Evolutionary conservation across 2,888 invertebrate species (phyloP), one percentile per base, ranked within the genome.

Genomic region (Sisyra nigra): DNA sequence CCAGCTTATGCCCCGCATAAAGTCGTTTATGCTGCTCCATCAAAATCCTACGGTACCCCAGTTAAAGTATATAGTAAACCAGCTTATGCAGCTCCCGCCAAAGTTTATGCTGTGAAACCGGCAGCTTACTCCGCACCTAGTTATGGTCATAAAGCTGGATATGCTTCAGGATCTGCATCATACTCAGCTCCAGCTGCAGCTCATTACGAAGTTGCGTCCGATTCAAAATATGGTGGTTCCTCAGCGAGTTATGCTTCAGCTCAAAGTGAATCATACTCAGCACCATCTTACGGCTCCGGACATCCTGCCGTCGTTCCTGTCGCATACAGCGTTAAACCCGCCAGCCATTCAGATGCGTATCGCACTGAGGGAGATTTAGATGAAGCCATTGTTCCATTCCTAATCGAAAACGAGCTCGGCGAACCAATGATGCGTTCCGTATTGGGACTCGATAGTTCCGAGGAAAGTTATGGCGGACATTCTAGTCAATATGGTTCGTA

Each of bases 221-320:
- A 24, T 2, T 13, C 13, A n/a, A 46, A 48, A 34, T 35, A 44
- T 29, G 40, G 41, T 15, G 18, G 42, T 7, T 38, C 47, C 37
- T 34, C 44, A 29, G 24, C 40, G 14, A 17, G 32, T 6, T 31
- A 40, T 17, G 10, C 11, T 31, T n/a, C 14, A 11, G 14, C 35
- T 11, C 35, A n/a, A 36, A 31, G 30, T 31, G 41, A 40, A 32
- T 38, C 24, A n/a, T 34, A 41, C 35, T 15, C 44, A 33, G 39
- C 42, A 43, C 29, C 19, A 8, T 29, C 11, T 30, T 13, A 7
- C 19, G 15, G 35, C 13, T 19, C 44, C 35, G 18, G 32, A 18
- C 42, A 44, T 15, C 29, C 19, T 24, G 44, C 46, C n/a, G 15
- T 41, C n/a, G 44, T 43, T n/a, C 45, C 46, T 29, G 24, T n/a